Conservation (phyloP, 2,113 vertebrate genomes). For the Aix galericulata region DNA sequence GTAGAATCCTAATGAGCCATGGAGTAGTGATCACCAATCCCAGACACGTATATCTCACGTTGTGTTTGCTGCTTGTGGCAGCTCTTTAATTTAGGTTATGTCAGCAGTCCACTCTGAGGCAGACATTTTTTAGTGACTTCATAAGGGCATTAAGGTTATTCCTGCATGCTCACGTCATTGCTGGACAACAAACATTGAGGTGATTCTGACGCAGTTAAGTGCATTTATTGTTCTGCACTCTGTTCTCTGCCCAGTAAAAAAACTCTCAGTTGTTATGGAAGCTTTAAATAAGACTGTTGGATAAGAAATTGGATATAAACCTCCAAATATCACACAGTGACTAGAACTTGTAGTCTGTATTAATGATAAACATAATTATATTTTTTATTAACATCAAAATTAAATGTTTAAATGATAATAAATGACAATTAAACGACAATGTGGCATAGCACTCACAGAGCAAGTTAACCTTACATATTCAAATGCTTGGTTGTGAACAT, state of each 20-base stretch:
- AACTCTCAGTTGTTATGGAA: not conserved
- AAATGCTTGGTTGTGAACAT: not conserved
- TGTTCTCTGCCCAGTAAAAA: not conserved
- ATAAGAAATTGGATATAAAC: not conserved
- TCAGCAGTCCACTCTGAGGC: not conserved
- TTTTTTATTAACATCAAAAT: too few relatives aligned
- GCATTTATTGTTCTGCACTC: not conserved
- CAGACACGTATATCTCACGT: not conserved
- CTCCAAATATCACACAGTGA: not conserved
- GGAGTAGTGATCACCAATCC: not conserved
- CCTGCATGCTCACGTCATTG: not conserved
- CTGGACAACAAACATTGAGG: not conserved
- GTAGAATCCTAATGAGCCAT: constrained; percentile 27
- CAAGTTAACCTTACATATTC: not conserved
- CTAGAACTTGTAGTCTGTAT: not conserved
- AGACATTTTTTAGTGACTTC: not conserved
- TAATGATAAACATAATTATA: not conserved
- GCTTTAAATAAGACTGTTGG: not conserved
- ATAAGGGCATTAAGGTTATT: not conserved
- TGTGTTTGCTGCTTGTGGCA: not conserved
- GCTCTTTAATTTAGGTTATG: not conserved
- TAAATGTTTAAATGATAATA: too few relatives aligned
- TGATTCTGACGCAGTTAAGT: not conserved
- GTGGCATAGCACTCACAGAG: not conserved
- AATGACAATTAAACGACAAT: not conserved